A percentile compares a stretch with the other conserved stretches of the same genome.
Conservation (phyloP, 30 jellyfish, hydroid and myxozoan genomes). For the Chironex yamaguchii region DNA sequence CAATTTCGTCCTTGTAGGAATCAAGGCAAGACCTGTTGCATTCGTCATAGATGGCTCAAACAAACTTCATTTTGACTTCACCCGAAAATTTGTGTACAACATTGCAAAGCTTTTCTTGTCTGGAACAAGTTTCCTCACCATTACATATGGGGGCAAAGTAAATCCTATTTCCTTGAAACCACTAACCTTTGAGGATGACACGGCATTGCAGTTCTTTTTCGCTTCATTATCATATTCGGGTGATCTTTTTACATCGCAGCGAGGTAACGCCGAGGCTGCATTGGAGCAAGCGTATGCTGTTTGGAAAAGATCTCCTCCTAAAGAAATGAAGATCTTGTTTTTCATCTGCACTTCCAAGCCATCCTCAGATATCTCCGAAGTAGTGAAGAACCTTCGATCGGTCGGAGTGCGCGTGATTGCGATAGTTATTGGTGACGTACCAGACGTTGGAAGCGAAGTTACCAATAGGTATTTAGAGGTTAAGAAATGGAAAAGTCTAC, state of each 20-base stretch:
- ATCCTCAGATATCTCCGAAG: constrained; percentile 85
- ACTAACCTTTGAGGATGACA: neutral
- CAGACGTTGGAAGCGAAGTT: neutral
- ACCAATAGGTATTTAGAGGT: neutral
- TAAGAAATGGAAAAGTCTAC: neutral
- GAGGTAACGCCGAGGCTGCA: neutral
- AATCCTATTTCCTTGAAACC: neutral
- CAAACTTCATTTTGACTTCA: constrained; percentile 86
- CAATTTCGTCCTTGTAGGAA: neutral
- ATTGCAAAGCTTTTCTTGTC: constrained; percentile 70
- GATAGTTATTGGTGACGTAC: constrained; percentile 80
- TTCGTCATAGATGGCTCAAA: constrained; percentile 95
- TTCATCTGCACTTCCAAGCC: constrained; percentile 86
- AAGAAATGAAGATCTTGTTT: constrained; percentile 80
- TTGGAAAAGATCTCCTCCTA: neutral
- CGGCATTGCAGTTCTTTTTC: neutral
- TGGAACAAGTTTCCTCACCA: constrained; percentile 79
- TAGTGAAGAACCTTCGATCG: constrained; percentile 77
- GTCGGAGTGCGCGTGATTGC: constrained; percentile 86
- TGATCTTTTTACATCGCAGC: neutral
- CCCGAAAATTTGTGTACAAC: constrained; percentile 79
- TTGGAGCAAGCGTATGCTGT: neutral
- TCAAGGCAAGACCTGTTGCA: neutral
- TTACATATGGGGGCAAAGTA: constrained; percentile 87
- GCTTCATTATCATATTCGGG: neutral